Base-by-base conservation (phyloP, 2,113 vertebrate genomes). In the Malurus cyaneus region DNA sequence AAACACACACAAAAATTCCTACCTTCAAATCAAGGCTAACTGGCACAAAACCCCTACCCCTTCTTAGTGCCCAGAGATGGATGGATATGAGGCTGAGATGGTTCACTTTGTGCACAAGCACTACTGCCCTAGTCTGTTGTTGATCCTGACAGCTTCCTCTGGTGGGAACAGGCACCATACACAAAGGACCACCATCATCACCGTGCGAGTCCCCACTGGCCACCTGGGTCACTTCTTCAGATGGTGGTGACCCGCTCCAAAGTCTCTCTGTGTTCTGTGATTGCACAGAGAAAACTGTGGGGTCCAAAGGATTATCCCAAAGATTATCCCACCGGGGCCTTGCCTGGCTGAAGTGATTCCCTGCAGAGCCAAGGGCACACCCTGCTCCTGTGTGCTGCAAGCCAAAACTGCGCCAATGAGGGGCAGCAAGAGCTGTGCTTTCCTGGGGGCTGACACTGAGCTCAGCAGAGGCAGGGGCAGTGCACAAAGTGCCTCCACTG, bases 401-500 rank as follows among this genome's bases (percentile, higher is more conserved):
- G 56, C 57, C 86, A 78, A 53, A 49, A 39, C 2, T 7, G 0
- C 74, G 47, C 34, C 87, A 91, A 54, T 11, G 6, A 4, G 29
- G 32, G 31, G 25, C 46, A 34, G 7, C 4, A 86, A 71, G 61
- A 71, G 61, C 52, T n/a, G 60, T 34, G 42, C 19, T 64, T 67
- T 90, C 64, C 26, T n/a, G 18, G 41, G 61, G 52, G 39, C n/a
- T 61, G 39, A n/a, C 7, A 6, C 10, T 71, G 32, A 28, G 57
- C 42, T 49, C 74, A 61, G 57, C 50, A 67, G 36, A 52, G 59
- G 46, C 2, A 8, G 29, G 8, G 42, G n/a, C 50, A 72, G 50
- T 0, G 3, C 28, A 25, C 26, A 26, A 69, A 60, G 41, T 19
- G 52, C 20, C 32, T 77, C 56, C 0, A 0, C 5, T 60, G 52